Percentiles rank a stretch among this genome's conserved stretches.
Conservation (phyloP, 2,888 invertebrate genomes). For the Acleris holmiana region DNA sequence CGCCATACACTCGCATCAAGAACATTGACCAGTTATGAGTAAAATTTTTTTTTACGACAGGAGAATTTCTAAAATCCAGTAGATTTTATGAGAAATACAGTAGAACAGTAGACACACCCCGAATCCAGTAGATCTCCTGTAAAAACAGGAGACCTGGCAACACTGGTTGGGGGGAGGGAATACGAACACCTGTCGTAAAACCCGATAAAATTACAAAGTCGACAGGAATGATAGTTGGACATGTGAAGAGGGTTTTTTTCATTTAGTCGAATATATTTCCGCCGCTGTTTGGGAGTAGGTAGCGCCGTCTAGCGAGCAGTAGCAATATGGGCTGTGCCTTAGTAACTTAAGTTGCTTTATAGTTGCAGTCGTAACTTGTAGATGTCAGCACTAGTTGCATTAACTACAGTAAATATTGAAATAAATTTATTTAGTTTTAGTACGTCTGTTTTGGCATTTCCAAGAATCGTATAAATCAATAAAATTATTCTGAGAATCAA, state of each 20-base stretch:
- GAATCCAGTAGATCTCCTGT: too few species aligned
- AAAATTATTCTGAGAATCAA: too few species aligned
- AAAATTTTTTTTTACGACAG: too few species aligned
- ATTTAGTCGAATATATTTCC: slow-evolving; percentile 26
- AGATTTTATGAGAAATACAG: too few species aligned
- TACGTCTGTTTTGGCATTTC: too few species aligned
- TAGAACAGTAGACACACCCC: too few species aligned
- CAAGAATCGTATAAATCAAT: too few species aligned
- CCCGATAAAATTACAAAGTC: slow-evolving; percentile 38
- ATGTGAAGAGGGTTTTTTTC: neutral
- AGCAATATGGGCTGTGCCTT: slow-evolving; percentile 17
- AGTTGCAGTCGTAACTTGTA: neutral
- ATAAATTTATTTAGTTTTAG: too few species aligned
- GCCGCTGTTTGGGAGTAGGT: slow-evolving; percentile 1
- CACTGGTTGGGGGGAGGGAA: neutral
- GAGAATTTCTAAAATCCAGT: too few species aligned
- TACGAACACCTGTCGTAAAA: slow-evolving; percentile 54
- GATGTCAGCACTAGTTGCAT: slow-evolving; percentile 14
- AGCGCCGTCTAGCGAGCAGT: slow-evolving; percentile 41
- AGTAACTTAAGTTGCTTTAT: neutral
- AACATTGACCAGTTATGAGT: too few species aligned
- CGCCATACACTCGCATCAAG: too few species aligned
- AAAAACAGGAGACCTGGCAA: too few species aligned
- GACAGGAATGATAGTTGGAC: neutral
- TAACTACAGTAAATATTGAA: neutral